Evolutionary conservation across 2,888 invertebrate genomes (phyloP).

Genomic region (Melanostoma scalare): DNA sequence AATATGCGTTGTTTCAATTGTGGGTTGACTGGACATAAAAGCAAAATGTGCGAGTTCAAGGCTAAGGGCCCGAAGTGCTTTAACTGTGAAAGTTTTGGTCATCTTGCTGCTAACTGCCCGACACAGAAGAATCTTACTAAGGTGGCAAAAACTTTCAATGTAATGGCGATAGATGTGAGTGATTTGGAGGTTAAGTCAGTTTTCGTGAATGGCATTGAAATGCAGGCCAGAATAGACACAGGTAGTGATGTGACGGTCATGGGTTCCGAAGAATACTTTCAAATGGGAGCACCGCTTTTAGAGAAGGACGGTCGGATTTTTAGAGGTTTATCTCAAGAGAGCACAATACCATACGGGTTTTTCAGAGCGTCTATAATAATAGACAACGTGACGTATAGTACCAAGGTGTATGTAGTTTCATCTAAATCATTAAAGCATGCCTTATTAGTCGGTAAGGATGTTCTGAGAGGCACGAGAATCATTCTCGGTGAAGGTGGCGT

Average conservation of each 20-base stretch:
- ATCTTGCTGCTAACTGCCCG: conserved; percentile 13
- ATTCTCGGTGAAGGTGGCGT: neutral
- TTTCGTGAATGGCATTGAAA: neutral
- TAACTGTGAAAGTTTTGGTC: neutral
- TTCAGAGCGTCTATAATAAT: no score
- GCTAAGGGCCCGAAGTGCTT: neutral
- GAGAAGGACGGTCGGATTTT: neutral
- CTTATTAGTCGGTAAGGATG: neutral
- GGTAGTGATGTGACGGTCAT: conserved; percentile 2
- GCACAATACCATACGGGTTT: neutral
- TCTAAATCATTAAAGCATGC: neutral
- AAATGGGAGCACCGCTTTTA: conserved; percentile 8
- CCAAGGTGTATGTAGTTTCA: neutral
- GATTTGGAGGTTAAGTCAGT: no score
- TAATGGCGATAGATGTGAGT: neutral
- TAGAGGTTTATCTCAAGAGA: neutral
- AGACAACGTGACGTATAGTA: neutral
- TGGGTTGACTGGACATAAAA: neutral
- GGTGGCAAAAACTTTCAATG: neutral
- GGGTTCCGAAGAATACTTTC: conserved; percentile 1
- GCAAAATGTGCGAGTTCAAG: conserved; percentile 10
- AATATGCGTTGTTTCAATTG: conserved; percentile 1
- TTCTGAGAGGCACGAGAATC: neutral
- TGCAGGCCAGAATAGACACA: neutral
- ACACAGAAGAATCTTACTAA: neutral